Evolutionary conservation across 2,113 vertebrate genomes (phyloP).

Genomic region (Chloroceryle aenea): DNA sequence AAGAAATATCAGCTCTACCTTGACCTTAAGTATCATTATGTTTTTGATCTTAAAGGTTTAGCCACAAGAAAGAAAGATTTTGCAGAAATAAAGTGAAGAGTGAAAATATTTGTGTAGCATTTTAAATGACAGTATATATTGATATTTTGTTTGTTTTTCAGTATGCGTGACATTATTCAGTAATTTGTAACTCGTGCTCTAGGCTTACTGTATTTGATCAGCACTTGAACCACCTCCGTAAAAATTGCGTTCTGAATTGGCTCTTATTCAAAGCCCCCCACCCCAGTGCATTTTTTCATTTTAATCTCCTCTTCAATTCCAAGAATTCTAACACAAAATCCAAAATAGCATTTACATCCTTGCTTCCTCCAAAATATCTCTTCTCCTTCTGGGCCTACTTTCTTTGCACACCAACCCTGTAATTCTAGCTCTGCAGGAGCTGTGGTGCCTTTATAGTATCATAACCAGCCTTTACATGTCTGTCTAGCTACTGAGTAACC

Average conservation of each 20-base stretch:
- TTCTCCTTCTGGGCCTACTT: not conserved
- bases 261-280: not conserved
- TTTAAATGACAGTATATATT: not conserved
- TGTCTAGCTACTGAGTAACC: not conserved
- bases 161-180: not conserved
- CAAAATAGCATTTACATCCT: slow-evolving; percentile 21
- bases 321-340: slow-evolving; percentile 5
- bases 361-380: not conserved
- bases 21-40: not conserved
- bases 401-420: slow-evolving; percentile 13
- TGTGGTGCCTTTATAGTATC: not conserved
- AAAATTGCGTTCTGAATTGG: not conserved
- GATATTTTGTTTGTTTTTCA: not conserved
- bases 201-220: not conserved
- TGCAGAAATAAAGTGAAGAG: not conserved
- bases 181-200: not conserved
- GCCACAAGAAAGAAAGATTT: not conserved
- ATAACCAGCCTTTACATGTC: not conserved
- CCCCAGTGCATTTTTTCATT: not conserved
- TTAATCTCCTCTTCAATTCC: not conserved
- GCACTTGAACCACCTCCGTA: not conserved
- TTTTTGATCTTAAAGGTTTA: not conserved
- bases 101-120: not conserved
- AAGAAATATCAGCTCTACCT: not conserved
- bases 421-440: slow-evolving; percentile 31